Evolutionary conservation across 2,797 vertebrate species (phyloP).

Genomic region (Gallinago nigripennis): DNA sequence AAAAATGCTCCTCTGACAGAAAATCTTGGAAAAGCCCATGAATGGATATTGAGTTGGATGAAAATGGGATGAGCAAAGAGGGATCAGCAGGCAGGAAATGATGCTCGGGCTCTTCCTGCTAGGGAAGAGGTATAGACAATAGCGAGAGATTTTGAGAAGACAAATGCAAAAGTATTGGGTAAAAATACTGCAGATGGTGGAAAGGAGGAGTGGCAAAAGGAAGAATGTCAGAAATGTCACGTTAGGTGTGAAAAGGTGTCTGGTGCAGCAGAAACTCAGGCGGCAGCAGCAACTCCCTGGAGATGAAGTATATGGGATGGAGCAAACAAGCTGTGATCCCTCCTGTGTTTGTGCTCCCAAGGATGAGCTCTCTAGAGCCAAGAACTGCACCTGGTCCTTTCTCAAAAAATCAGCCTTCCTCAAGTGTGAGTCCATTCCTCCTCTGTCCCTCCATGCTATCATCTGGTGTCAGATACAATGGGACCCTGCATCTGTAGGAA

Average conservation of each 20-base stretch:
- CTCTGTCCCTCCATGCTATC: not conserved
- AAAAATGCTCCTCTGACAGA: not conserved
- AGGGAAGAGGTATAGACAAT: not conserved
- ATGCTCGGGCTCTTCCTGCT: not conserved
- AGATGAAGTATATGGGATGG: rapidly evolving
- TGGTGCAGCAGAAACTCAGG: not conserved
- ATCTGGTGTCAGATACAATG: not conserved
- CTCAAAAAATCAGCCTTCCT: not conserved
- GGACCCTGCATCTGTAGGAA: not conserved
- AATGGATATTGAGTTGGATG: not conserved
- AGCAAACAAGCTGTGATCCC: not conserved
- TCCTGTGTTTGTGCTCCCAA: not conserved
- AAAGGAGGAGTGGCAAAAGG: not conserved
- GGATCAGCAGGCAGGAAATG: not conserved
- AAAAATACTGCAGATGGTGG: not conserved
- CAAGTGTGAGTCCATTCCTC: not conserved
- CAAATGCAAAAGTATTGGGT: not conserved
- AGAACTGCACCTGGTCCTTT: not conserved
- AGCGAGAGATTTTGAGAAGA: not conserved
- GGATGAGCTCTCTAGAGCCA: not conserved
- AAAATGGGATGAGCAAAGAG: not conserved
- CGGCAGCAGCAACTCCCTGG: not conserved
- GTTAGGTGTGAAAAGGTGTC: not conserved
- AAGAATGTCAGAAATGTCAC: not conserved
- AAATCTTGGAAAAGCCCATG: not conserved